These are phyloP conservation scores for Toxotes jaculatrix DNA, from an alignment of 2,113 vertebrate species.

Conservation along the genomic window DNA sequence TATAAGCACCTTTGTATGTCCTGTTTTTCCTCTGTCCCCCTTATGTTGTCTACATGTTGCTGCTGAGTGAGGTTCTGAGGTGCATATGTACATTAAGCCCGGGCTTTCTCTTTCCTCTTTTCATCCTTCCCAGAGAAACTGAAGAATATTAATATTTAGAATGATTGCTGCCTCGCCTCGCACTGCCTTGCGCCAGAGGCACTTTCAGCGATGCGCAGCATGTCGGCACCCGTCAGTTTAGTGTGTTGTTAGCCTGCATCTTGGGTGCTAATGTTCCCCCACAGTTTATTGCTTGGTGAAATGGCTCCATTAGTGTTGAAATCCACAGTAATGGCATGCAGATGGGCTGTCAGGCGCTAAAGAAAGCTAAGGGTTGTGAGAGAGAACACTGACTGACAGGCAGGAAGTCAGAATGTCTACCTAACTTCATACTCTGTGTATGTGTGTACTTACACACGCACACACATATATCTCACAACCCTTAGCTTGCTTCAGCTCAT, in stretches of 20 bases:
- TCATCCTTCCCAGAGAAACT: conserved; percentile 10
- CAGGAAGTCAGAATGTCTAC: conserved; percentile 15
- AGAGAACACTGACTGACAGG: conserved; percentile 60
- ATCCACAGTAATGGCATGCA: conserved; percentile 60
- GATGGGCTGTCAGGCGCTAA: conserved; percentile 48
- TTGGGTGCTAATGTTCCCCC: conserved; percentile 68
- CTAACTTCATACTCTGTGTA: background rate
- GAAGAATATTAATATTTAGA: conserved; percentile 57
- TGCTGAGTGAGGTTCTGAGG: background rate
- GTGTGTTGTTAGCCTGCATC: conserved; percentile 64
- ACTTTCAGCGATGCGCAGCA: conserved; percentile 53
- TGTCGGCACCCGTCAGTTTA: conserved; percentile 56
- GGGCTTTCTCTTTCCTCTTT: conserved; percentile 8
- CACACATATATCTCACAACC: background rate
- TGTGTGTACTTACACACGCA: no score
- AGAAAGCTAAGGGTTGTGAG: conserved; percentile 45
- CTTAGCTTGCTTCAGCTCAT: no score
- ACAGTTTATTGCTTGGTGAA: conserved; percentile 67
- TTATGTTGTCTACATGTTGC: conserved; percentile 1
- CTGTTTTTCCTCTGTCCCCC: background rate
- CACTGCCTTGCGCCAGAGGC: conserved; percentile 26
- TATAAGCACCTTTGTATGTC: background rate
- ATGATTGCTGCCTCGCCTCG: conserved; percentile 24
- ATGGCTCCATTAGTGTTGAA: conserved; percentile 72
- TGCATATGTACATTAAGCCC: background rate